Percentiles rank a stretch among this genome's conserved stretches.
Evolutionary conservation across 2,797 vertebrate genomes (phyloP).

Genomic region (Anguilla marmorata): DNA sequence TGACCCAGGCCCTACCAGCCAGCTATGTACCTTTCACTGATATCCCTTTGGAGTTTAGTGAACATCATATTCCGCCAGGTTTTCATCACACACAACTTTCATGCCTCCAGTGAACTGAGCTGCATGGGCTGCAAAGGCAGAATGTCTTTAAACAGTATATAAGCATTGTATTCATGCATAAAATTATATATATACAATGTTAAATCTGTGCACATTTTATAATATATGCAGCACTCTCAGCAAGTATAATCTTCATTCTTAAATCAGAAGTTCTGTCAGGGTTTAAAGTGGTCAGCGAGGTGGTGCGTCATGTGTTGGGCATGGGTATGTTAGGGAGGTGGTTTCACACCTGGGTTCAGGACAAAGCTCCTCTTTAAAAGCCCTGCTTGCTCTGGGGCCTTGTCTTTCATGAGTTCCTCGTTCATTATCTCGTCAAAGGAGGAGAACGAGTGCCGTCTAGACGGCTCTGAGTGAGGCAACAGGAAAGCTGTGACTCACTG

Average conservation of each 20-base stretch:
- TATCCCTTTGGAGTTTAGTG: background rate
- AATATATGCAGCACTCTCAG: background rate
- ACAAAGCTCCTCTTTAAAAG: background rate
- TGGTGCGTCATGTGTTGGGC: background rate
- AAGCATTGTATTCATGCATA: background rate
- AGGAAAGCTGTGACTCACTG: background rate
- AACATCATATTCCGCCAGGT: background rate
- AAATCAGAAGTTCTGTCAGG: background rate
- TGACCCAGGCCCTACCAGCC: background rate
- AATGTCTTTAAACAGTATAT: background rate
- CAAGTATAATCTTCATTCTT: background rate
- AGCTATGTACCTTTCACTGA: background rate
- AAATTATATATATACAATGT: background rate
- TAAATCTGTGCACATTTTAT: background rate
- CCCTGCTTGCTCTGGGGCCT: background rate
- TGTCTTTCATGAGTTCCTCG: background rate
- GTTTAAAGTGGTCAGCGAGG: background rate
- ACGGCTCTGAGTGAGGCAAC: background rate
- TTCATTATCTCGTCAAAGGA: background rate
- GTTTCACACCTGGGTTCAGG: background rate
- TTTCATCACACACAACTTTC: background rate
- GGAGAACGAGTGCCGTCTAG: background rate
- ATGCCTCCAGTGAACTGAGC: background rate
- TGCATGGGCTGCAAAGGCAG: background rate
- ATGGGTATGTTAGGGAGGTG: background rate